Evolutionary conservation across 2,888 invertebrate species (phyloP).

Genomic region (Volucella inflata): DNA sequence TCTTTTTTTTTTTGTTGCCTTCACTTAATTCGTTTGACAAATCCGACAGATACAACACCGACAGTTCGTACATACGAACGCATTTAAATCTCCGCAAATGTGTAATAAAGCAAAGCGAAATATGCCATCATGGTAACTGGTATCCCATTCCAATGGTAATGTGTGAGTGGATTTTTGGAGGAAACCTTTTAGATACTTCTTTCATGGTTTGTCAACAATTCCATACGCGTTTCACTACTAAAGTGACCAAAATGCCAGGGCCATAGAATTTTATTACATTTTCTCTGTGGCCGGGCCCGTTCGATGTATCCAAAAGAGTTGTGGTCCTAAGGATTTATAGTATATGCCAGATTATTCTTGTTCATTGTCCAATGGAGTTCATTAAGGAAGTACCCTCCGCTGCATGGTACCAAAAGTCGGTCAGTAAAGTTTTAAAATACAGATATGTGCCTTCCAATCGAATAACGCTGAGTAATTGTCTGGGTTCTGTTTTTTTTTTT

Average conservation of each 20-base stretch:
- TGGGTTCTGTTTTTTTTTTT: no score
- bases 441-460: conserved; percentile 28
- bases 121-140: conserved; percentile 26
- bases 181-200: background rate
- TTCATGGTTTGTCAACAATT: no score
- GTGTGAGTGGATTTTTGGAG: conserved; percentile 20
- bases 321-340: conserved; percentile 33
- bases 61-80: background rate
- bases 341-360: conserved; percentile 69
- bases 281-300: conserved; percentile 9
- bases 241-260: background rate
- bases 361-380: conserved; percentile 61
- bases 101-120: conserved; percentile 27
- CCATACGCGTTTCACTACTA: background rate
- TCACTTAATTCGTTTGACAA: conserved; percentile 25
- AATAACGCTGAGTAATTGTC: conserved; percentile 49
- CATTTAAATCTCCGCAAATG: conserved; percentile 27
- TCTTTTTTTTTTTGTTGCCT: background rate
- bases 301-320: conserved; percentile 46
- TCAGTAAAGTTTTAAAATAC: conserved; percentile 27
- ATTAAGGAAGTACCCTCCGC: conserved; percentile 61
- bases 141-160: conserved; percentile 19
- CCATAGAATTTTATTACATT: conserved; percentile 46
- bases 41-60: background rate
- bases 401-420: conserved; percentile 71